Evolutionary conservation across 2,888 invertebrate species (phyloP), one percentile per base, ranked within the genome.

Genomic region (Sthenelais limicola): DNA sequence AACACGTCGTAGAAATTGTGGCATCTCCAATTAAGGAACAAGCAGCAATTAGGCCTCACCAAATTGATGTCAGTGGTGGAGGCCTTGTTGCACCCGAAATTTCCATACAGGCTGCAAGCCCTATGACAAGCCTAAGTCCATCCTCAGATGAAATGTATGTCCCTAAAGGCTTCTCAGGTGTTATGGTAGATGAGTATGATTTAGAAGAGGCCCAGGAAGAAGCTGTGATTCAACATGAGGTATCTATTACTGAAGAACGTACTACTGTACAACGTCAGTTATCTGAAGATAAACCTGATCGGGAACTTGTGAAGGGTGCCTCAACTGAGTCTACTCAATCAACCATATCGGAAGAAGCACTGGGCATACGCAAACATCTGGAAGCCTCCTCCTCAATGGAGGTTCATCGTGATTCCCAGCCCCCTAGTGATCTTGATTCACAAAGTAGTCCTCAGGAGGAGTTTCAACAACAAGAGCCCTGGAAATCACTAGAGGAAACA

Each of bases 331-430:
- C 62, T 35, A 43, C 62, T 62, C 62, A 62, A 43, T 56, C 56
- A 33, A 62, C 62, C 62, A 62, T 62, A 9, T 62, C 62, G 35
- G 62, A 68, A 47, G 68, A 68, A 38, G 68, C 68, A 24, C 30
- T 68, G n/a, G 47, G 47, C n/a, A 18, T 58, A 28, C 69, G 70
- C 35, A 56, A 35, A 62, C 58, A 51, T 21, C 71, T 79, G 12
- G 74, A 75, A 52, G 77, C 78, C 28, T 73, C 81, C 35, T 76
- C 77, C 7, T 81, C 81, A 30, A 79, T 76, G 21, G 80, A 80
- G 71, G 78, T 75, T 38, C 79, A 81, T 30, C 79, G 76, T 52
- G 73, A 76, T 15, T 81, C 80, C 35, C 74, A 73, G 28, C 77
- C 80, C 24, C 80, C 79, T 3, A 80, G 80, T 75, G 82, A 80